A percentile compares a stretch with the other conserved stretches of the same genome.
phyloP scores from a whole-genome alignment of 2,113 vertebrate genomes.

The Spea multiplicata region DNA sequence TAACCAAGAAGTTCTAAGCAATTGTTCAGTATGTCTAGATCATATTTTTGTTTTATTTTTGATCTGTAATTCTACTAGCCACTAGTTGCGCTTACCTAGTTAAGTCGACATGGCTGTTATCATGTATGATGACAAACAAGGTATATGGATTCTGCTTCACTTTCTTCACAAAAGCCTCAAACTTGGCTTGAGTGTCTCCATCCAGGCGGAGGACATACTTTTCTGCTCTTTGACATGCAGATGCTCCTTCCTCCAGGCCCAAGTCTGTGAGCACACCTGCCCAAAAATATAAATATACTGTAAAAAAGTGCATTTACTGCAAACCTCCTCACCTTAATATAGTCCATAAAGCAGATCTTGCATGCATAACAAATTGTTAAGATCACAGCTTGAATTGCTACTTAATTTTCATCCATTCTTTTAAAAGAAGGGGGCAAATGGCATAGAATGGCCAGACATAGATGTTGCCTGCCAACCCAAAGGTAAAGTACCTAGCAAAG shows the following conservation, averaged over 20 bases:
- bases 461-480: no score
- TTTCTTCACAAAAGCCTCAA: slow-evolving; percentile 91
- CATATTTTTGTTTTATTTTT: not conserved
- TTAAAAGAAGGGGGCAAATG: no score
- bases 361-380: no score
- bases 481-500: no score
- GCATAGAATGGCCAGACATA: no score
- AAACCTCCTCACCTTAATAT: no score
- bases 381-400: no score
- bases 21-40: not conserved
- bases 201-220: slow-evolving; percentile 92
- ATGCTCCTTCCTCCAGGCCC: slow-evolving; percentile 83
- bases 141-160: slow-evolving; percentile 96
- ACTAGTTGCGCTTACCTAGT: slow-evolving; percentile 87
- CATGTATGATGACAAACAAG: slow-evolving; percentile 93
- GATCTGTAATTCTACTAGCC: no score
- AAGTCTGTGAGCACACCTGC: slow-evolving; percentile 92
- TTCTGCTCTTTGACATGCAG: slow-evolving; percentile 80
- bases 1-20: no score
- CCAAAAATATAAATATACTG: slow-evolving; percentile 15
- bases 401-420: no score
- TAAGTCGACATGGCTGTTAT: slow-evolving; percentile 92
- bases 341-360: no score
- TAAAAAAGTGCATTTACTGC: no score
- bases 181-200: slow-evolving; percentile 84